Conservation (phyloP, 2,888 invertebrate species). For the Imbricaverruca yamaguchii region DNA sequence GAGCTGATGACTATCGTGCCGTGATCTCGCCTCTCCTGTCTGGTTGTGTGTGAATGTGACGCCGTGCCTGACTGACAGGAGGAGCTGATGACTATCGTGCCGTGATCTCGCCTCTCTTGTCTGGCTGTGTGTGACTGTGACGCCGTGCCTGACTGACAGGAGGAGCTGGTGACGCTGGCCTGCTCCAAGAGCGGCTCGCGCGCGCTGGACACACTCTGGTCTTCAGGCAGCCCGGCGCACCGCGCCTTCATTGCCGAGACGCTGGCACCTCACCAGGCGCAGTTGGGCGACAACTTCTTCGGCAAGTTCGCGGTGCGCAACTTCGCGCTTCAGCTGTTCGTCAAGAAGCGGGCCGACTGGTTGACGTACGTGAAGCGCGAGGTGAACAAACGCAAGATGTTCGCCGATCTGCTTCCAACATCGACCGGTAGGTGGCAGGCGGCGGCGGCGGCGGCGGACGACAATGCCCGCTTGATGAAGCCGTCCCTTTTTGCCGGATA, state of each 20-base stretch:
- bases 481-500: constrained; percentile 4
- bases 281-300: background rate
- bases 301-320: background rate
- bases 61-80: background rate
- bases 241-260: constrained; percentile 27
- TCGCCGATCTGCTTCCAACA: constrained; percentile 9
- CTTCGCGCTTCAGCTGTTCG: constrained; percentile 16
- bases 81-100: no score
- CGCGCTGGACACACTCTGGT: constrained; percentile 30
- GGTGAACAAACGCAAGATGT: background rate
- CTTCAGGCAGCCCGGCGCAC: constrained; percentile 25
- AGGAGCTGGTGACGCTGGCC: constrained; percentile 26
- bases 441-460: background rate
- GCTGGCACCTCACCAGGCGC: constrained; percentile 17
- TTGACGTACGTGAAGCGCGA: constrained; percentile 8
- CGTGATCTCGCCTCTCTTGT: background rate
- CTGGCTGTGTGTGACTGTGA: no score
- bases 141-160: background rate
- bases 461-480: background rate
- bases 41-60: no score
- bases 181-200: constrained; percentile 32
- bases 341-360: constrained; percentile 20
- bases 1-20: no score
- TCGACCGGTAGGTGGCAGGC: constrained; percentile 2
- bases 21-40: no score